These are phyloP conservation scores for Indicator maculatus DNA, from an alignment of 2,113 vertebrate genomes.

Conservation along the genomic window DNA sequence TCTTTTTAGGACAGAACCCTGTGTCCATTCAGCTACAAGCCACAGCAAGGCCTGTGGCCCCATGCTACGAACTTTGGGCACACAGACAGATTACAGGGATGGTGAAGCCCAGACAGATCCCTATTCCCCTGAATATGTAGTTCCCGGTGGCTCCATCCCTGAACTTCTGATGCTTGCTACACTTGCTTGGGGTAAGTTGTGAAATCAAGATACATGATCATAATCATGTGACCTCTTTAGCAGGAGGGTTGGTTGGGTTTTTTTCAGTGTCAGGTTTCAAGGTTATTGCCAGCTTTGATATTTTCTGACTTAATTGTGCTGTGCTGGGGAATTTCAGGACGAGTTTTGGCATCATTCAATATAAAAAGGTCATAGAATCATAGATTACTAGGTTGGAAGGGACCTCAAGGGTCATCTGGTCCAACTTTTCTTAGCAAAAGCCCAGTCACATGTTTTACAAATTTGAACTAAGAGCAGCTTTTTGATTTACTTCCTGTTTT, in stretches of 20 bases:
- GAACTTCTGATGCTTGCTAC: conserved; percentile 88
- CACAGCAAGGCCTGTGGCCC: not conserved
- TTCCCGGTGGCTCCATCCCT: conserved; percentile 78
- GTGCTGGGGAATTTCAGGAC: not conserved
- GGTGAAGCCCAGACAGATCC: conserved; percentile 93
- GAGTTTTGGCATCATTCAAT: not conserved
- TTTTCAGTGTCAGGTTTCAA: not conserved
- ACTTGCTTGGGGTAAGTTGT: conserved; percentile 87
- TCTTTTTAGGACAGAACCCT: conserved; percentile 50
- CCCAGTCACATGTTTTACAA: not conserved
- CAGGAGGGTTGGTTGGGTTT: not conserved
- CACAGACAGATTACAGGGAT: conserved; percentile 95
- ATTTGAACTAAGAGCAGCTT: not conserved
- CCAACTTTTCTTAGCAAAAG: no score
- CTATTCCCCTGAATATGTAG: conserved; percentile 85
- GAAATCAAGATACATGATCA: not conserved
- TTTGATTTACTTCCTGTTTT: not conserved
- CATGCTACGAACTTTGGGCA: conserved; percentile 76
- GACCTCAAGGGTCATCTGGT: no score
- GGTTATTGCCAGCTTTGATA: not conserved
- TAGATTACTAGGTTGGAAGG: no score
- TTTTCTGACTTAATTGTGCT: not conserved
- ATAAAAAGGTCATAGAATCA: not conserved
- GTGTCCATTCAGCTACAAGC: not conserved
- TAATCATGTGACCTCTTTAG: not conserved